These are phyloP conservation scores for Merodon equestris DNA, from an alignment of 2,888 invertebrate species.

Conservation along the genomic window DNA sequence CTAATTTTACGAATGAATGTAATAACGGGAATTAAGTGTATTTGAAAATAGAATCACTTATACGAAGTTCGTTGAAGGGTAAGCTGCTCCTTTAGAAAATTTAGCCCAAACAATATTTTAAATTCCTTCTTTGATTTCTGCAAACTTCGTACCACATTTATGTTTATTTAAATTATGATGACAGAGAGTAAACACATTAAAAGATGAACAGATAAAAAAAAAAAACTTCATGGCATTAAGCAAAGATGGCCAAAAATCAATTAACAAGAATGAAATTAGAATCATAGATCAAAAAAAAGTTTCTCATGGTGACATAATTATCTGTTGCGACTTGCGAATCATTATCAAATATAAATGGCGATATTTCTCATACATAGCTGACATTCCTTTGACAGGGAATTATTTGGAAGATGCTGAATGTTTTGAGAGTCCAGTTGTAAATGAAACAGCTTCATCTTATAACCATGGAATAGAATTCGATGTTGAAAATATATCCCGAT, in stretches of 20 bases:
- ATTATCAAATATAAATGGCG: too few species aligned
- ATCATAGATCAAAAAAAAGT: slow-evolving; percentile 7
- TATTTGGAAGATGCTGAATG: not conserved
- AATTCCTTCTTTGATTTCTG: too few species aligned
- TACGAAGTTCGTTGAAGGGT: slow-evolving; percentile 11
- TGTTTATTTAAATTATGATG: too few species aligned
- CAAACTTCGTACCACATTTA: too few species aligned
- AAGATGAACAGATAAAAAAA: slow-evolving; percentile 10
- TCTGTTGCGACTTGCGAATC: too few species aligned
- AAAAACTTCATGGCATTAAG: slow-evolving; percentile 1
- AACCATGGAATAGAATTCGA: slow-evolving; percentile 22
- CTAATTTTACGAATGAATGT: slow-evolving; percentile 5
- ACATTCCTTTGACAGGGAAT: too few species aligned
- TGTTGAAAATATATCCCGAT: slow-evolving; percentile 3
- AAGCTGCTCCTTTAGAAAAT: too few species aligned
- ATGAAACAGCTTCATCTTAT: slow-evolving; percentile 21
- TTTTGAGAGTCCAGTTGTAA: slow-evolving; percentile 23
- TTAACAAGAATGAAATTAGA: not conserved
- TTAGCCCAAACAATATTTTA: too few species aligned
- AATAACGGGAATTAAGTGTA: slow-evolving; percentile 13
- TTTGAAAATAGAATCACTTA: slow-evolving; percentile 20
- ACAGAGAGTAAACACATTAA: too few species aligned
- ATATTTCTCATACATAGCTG: too few species aligned
- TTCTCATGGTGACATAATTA: not conserved
- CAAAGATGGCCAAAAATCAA: not conserved